Conservation (phyloP, 2,113 vertebrate genomes). For the Ibidorhyncha struthersii region DNA sequence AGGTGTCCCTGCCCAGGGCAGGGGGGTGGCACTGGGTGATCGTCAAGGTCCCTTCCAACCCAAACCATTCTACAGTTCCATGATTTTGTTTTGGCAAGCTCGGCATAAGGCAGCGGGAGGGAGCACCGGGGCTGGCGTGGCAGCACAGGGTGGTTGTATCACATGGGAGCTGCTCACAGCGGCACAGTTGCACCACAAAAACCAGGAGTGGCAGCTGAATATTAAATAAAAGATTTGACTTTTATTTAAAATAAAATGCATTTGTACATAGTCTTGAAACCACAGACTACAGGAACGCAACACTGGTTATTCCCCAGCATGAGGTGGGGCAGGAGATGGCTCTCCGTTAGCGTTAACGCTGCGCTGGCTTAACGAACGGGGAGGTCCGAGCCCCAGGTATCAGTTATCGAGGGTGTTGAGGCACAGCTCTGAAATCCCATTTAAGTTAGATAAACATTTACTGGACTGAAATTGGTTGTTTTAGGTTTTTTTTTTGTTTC, state of each 20-base stretch:
- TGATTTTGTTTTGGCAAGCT: neutral
- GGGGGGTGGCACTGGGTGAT: too few relatives aligned
- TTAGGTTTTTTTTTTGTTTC: neutral
- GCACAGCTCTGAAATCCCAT: constrained; percentile 58
- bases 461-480: neutral
- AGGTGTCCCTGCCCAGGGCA: too few relatives aligned
- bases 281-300: constrained; percentile 56
- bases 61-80: too few relatives aligned
- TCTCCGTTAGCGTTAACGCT: constrained; percentile 22
- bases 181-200: neutral
- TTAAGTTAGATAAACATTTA: constrained; percentile 66
- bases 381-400: neutral
- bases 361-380: neutral
- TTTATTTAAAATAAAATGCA: constrained; percentile 89
- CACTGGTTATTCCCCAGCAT: constrained; percentile 44
- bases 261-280: constrained; percentile 78
- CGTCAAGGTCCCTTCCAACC: too few relatives aligned
- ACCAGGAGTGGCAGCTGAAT: neutral
- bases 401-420: constrained; percentile 15
- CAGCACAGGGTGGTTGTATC: neutral
- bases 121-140: neutral
- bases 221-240: constrained; percentile 81
- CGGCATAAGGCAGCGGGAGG: neutral
- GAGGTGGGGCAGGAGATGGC: neutral
- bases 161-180: neutral